Evolutionary conservation across 2,113 vertebrate genomes (phyloP), one percentile per base, ranked within the genome.

Genomic region (Cyanistes caeruleus): DNA sequence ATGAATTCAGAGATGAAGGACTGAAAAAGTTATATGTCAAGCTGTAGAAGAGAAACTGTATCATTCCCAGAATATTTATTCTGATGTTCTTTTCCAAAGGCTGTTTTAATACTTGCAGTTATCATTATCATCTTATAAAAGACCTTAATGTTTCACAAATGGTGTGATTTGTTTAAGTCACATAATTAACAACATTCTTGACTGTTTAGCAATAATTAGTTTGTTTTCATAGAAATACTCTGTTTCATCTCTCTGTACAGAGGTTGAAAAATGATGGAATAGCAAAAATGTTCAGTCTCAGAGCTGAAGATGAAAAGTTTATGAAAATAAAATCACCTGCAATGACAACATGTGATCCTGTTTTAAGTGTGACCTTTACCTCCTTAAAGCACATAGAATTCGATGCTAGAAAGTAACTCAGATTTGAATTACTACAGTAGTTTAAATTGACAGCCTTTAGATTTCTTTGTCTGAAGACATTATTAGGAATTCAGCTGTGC

Each of bases 141-240:
- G 67, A 94, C 56, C 67, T 84, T 95, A 87, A 81, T 81, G 58
- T 81, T 97, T 95, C 74, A 95, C 72, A 90, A 96, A 84, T 0
- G 3, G 76, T 7, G 0, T 81, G 64, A 93, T 93, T 96, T 70
- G 67, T 51, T 97, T 95, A 95, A 87, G 87, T 85, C 64, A 84
- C 33, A 76, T 64, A 96, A 86, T 95, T 95, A 97, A 95, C 87
- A 97, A 83, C 59, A 67, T 84, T 95, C 59, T 93, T 86, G 94
- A 95, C 92, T 96, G 91, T 93, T 88, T 82, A 76, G 87, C 83
- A 96, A 76, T 94, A 96, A 97, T 95, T 94, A 92, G 72, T 87
- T 62, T 90, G 89, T 92, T 97, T 91, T 89, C 62, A 53, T 19
- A 89, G 95, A 97, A 97, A 93, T 83, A 89, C 13, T 77, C n/a